Evolutionary conservation across 2,113 vertebrate species (phyloP).

Genomic region (Eubucco bourcierii): DNA sequence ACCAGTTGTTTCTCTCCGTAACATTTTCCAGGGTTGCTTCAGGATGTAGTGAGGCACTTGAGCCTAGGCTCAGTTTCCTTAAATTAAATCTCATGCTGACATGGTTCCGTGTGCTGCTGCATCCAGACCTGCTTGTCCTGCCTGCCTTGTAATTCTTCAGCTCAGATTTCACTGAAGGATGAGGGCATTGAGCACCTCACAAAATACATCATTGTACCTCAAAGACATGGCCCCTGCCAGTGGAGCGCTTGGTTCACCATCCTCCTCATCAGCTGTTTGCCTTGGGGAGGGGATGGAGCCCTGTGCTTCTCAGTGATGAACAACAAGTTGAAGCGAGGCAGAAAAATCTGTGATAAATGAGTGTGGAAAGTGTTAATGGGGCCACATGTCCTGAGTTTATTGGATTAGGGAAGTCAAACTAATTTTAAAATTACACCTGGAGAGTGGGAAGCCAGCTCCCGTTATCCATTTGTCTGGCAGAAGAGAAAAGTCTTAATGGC

Average conservation of each 20-base stretch:
- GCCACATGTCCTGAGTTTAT: slow-evolving; percentile 43
- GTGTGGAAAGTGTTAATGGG: slow-evolving; percentile 49
- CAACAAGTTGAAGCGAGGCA: slow-evolving; percentile 63
- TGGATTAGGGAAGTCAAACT: slow-evolving; percentile 65
- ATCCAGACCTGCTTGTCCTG: background rate
- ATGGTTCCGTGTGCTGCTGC: background rate
- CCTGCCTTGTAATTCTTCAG: background rate
- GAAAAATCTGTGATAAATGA: slow-evolving; percentile 62
- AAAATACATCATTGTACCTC: background rate
- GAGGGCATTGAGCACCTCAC: background rate
- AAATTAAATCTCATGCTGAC: background rate
- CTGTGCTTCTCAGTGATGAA: background rate
- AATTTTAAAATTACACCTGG: slow-evolving; percentile 56
- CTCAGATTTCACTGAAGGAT: background rate
- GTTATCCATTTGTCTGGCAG: slow-evolving; percentile 36
- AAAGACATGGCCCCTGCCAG: background rate
- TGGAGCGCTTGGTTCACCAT: background rate
- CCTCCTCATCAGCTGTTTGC: background rate
- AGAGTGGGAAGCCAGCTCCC: slow-evolving; percentile 18
- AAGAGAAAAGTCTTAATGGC: slow-evolving; percentile 59
- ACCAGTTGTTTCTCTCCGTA: background rate
- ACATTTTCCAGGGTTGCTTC: background rate
- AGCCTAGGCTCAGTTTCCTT: background rate
- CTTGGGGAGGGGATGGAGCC: background rate
- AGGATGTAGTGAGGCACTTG: background rate